A percentile compares a stretch with the other conserved stretches of the same genome.
phyloP scores from a whole-genome alignment of 1,140 invertebrate species.

The Aethina tumida region DNA sequence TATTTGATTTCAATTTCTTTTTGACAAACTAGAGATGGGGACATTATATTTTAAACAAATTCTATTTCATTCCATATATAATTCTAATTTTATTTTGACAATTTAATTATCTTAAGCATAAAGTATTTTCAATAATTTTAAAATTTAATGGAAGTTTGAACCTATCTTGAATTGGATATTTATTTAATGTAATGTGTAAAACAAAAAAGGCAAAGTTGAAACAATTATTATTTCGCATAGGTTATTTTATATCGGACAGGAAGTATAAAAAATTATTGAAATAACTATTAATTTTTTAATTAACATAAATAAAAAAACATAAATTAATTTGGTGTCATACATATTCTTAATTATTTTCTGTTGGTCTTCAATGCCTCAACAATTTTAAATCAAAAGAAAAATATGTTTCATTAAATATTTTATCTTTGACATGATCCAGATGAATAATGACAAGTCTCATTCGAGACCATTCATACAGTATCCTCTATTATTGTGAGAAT shows the following conservation, averaged over 20 bases:
- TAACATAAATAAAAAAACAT: not conserved
- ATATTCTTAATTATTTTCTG: not conserved
- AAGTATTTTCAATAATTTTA: too few relatives aligned
- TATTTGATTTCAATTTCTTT: too few relatives aligned
- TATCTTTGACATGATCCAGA: too few relatives aligned
- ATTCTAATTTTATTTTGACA: not conserved
- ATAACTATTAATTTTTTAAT: not conserved
- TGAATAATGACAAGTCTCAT: too few relatives aligned
- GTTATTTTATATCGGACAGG: not conserved
- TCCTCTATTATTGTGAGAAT: not conserved
- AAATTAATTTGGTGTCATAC: not conserved
- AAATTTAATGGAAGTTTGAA: too few relatives aligned
- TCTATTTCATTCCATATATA: not conserved
- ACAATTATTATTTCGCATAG: not conserved
- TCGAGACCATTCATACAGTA: not conserved
- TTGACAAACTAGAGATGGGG: too few relatives aligned
- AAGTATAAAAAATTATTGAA: not conserved
- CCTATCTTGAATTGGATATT: too few relatives aligned
- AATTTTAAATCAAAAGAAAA: not conserved
- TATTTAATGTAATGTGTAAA: not conserved
- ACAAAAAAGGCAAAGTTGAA: too few relatives aligned
- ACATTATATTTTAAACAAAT: not conserved
- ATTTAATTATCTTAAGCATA: not conserved
- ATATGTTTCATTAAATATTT: not conserved
- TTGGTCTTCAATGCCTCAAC: not conserved